Conservation (phyloP, 2,113 vertebrate genomes). For the Struthio camelus region DNA sequence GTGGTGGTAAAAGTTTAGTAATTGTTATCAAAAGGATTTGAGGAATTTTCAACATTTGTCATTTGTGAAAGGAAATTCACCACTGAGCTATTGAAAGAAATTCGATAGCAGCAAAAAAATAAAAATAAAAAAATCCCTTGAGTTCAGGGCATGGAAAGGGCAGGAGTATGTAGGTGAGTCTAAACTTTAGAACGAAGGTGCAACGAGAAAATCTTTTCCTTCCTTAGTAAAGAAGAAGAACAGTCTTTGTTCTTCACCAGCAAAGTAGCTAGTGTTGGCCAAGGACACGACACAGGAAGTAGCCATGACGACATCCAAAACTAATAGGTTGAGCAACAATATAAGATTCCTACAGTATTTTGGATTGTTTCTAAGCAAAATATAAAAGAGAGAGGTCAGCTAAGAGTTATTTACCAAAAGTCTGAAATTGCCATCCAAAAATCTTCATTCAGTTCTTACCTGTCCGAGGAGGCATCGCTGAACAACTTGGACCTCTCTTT, state of each 20-base stretch:
- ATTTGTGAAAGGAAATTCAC: too few species aligned
- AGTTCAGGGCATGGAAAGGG: background rate
- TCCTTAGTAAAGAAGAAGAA: background rate
- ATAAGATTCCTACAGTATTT: background rate
- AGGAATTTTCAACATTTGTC: background rate
- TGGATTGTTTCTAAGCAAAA: background rate
- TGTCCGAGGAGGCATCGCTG: background rate
- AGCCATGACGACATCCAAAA: background rate
- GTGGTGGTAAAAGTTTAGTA: background rate
- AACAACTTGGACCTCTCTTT: background rate
- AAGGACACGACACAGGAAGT: background rate
- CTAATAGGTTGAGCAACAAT: background rate
- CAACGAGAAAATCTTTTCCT: background rate
- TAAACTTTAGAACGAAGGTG: background rate
- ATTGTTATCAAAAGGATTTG: background rate
- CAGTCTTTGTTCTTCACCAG: background rate
- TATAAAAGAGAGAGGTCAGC: background rate
- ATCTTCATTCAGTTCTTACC: background rate
- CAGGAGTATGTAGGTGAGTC: background rate
- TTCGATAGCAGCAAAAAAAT: background rate
- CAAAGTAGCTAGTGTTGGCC: background rate
- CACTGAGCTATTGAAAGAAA: background rate
- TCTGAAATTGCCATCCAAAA: background rate
- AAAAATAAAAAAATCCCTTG: background rate
- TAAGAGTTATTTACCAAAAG: background rate